Conservation (phyloP, 2,797 vertebrate species). For the Gobio occitaniae region DNA sequence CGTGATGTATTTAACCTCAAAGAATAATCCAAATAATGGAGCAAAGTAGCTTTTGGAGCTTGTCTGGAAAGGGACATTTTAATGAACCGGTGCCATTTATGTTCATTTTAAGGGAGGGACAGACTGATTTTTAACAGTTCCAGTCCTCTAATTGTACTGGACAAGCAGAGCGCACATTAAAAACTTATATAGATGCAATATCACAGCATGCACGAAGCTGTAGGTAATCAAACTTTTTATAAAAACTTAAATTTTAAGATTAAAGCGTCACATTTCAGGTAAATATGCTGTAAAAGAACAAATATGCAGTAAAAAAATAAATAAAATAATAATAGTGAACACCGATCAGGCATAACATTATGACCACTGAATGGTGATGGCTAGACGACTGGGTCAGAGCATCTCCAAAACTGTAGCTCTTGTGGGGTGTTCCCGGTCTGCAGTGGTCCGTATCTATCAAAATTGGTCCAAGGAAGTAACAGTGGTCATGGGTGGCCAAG, state of each 20-base stretch:
- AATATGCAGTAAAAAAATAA: too few species aligned
- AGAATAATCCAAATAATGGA: neutral
- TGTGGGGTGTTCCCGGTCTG: too few species aligned
- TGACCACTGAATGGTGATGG: too few species aligned
- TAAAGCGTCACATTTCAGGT: neutral
- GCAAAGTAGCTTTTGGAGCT: neutral
- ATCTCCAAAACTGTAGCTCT: too few species aligned
- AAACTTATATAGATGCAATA: neutral
- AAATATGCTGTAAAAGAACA: too few species aligned
- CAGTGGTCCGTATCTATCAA: too few species aligned
- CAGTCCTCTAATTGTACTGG: neutral
- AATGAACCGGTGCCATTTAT: too few species aligned
- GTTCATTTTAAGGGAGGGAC: neutral
- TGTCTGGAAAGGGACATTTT: neutral
- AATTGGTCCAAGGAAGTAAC: too few species aligned
- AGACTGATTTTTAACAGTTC: neutral
- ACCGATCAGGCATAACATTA: too few species aligned
- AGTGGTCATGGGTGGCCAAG: too few species aligned
- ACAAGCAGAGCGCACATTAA: neutral
- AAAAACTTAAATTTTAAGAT: neutral
- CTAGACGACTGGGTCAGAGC: too few species aligned
- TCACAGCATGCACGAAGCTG: neutral
- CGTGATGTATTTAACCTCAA: neutral
- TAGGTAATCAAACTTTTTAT: neutral
- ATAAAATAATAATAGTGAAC: too few species aligned